A percentile compares a stretch with the other conserved stretches of the same genome.
Evolutionary conservation across 2,113 vertebrate genomes (phyloP).

Genomic region (Gulo gulo): DNA sequence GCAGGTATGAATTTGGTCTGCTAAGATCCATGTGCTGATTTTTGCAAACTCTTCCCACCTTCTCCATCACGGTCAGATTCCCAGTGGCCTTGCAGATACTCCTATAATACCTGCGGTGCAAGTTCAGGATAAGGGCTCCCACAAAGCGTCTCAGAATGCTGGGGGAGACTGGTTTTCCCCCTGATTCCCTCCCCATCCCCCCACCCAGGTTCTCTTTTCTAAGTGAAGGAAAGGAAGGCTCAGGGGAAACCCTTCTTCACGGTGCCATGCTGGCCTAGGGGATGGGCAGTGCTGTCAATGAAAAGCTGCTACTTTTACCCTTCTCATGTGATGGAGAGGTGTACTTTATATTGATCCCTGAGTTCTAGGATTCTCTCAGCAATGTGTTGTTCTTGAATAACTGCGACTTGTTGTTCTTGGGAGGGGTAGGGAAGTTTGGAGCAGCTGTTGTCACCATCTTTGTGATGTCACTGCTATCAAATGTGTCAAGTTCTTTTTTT

Average conservation of each 20-base stretch:
- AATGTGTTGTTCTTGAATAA: background rate
- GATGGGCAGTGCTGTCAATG: background rate
- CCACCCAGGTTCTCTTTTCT: background rate
- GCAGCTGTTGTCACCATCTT: background rate
- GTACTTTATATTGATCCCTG: background rate
- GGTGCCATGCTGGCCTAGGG: background rate
- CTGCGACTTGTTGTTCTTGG: background rate
- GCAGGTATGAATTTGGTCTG: background rate
- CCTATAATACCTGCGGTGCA: background rate
- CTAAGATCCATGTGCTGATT: background rate
- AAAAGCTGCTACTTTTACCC: background rate
- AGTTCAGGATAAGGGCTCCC: background rate
- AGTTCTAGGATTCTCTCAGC: background rate
- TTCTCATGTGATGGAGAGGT: background rate
- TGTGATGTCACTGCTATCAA: background rate
- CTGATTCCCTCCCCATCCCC: rapidly evolving
- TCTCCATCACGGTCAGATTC: background rate
- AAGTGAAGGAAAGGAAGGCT: background rate
- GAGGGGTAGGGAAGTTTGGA: background rate
- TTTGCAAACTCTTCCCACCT: background rate
- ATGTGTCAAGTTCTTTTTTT: background rate
- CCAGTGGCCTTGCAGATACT: background rate
- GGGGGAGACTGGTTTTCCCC: background rate
- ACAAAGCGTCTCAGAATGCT: background rate
- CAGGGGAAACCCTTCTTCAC: background rate